These are phyloP conservation scores for Fratercula arctica DNA, from an alignment of 2,797 vertebrate species.

Conservation along the genomic window DNA sequence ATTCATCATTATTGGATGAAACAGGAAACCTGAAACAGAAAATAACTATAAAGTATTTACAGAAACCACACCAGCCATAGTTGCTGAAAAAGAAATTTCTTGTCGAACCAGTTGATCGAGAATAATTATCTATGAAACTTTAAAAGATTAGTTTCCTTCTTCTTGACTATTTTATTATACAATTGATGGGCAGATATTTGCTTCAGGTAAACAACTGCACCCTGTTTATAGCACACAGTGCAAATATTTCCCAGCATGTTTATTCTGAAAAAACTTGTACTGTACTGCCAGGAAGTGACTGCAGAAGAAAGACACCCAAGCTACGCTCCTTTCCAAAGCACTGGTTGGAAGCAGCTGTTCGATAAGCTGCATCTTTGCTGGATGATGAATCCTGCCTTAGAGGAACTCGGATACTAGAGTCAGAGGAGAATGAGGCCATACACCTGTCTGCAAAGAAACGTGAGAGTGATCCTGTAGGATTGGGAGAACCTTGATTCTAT, in stretches of 20 bases:
- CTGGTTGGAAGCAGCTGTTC: neutral
- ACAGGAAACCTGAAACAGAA: neutral
- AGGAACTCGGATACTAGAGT: neutral
- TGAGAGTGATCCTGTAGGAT: rapidly evolving
- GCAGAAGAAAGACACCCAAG: neutral
- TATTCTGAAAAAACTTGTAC: neutral
- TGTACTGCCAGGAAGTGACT: neutral
- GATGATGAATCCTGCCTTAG: neutral
- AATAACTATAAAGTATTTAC: neutral
- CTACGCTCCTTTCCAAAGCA: neutral
- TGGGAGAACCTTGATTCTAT: neutral
- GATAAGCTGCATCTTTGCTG: neutral
- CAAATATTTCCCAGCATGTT: constrained; percentile 17
- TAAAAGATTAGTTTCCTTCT: neutral
- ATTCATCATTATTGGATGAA: neutral
- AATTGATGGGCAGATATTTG: neutral
- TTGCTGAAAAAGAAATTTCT: neutral
- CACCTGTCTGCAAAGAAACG: neutral
- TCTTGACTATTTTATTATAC: neutral
- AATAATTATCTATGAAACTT: neutral
- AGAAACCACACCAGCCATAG: neutral
- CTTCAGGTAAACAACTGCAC: constrained; percentile 48
- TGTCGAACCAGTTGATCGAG: neutral
- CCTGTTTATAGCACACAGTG: neutral
- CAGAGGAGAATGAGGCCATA: neutral